A percentile compares a stretch with the other conserved stretches of the same genome.
Conservation (phyloP, 1,140 invertebrate species). For the Calephelis nemesis region DNA sequence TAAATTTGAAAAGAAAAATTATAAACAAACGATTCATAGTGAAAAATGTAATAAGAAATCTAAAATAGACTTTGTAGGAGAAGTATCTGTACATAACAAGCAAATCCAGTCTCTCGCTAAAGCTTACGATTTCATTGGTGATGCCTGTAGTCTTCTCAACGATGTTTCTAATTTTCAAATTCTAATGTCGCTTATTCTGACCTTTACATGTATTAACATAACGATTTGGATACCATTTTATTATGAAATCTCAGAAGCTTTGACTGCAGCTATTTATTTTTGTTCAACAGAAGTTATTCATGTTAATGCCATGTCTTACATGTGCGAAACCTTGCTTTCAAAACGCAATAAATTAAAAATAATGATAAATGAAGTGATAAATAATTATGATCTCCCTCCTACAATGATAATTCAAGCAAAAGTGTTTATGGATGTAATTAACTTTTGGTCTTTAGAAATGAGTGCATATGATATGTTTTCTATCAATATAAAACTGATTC, state of each 20-base stretch:
- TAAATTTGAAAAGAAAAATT: neutral
- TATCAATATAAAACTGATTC: conserved; percentile 51
- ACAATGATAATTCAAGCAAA: conserved; percentile 52
- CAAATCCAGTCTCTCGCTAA: conserved; percentile 45
- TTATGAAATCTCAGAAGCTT: conserved; percentile 20
- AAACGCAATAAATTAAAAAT: conserved; percentile 43
- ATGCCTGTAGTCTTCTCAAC: conserved; percentile 44
- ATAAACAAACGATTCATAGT: neutral
- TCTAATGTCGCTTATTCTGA: conserved; percentile 47
- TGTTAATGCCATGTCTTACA: conserved; percentile 43
- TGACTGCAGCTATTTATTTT: conserved; percentile 42
- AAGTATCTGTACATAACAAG: conserved; percentile 33
- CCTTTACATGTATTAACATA: conserved; percentile 47
- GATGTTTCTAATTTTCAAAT: conserved; percentile 53
- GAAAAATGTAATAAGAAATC: conserved; percentile 21
- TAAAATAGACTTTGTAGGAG: conserved; percentile 39
- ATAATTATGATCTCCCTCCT: conserved; percentile 50
- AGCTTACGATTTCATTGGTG: conserved; percentile 45
- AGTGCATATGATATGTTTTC: conserved; percentile 54
- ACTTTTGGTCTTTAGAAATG: conserved; percentile 48
- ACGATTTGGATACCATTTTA: conserved; percentile 50
- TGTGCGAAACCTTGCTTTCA: conserved; percentile 46
- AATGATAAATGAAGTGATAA: conserved; percentile 54
- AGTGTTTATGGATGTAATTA: conserved; percentile 53
- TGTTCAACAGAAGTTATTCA: conserved; percentile 39